Evolutionary conservation across 2,797 vertebrate genomes (phyloP).

Genomic region (Scomberomorus guttatus): DNA sequence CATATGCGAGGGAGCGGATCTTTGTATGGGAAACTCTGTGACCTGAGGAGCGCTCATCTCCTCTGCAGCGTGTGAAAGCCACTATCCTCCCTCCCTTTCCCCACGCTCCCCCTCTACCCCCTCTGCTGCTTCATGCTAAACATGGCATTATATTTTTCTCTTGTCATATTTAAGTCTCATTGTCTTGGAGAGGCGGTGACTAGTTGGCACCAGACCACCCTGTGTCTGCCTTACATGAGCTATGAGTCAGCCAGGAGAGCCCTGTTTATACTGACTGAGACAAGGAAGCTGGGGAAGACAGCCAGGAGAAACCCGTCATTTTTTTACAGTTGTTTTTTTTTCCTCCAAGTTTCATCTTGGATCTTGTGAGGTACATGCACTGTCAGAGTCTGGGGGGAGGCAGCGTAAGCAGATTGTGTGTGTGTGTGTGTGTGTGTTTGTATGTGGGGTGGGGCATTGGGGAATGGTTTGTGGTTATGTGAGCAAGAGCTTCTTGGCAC

Average conservation of each 20-base stretch:
- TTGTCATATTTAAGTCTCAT: constrained; percentile 72
- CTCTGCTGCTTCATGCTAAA: constrained; percentile 67
- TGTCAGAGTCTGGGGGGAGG: constrained; percentile 22
- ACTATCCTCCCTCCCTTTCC: constrained; percentile 42
- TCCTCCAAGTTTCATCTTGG: constrained; percentile 20
- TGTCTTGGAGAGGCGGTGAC: constrained; percentile 82
- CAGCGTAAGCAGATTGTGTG: constrained; percentile 4
- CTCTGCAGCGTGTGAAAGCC: constrained; percentile 64
- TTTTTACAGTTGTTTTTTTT: constrained; percentile 1
- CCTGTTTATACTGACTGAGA: constrained; percentile 72
- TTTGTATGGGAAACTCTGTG: constrained; percentile 72
- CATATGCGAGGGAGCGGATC: constrained; percentile 61
- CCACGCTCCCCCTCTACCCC: constrained; percentile 28
- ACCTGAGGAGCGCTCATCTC: constrained; percentile 56
- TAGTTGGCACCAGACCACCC: constrained; percentile 73
- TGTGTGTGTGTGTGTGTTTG: constrained; percentile 23
- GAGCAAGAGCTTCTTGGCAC: constrained; percentile 52
- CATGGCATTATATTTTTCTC: constrained; percentile 65
- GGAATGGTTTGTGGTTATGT: constrained; percentile 47
- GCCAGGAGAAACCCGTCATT: constrained; percentile 67
- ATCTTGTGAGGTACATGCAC: constrained; percentile 36
- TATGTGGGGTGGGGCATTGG: constrained; percentile 15
- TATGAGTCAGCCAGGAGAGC: constrained; percentile 84
- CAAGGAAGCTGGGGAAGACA: constrained; percentile 75
- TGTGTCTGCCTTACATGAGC: constrained; percentile 88